Evolutionary conservation across 2,797 vertebrate genomes (phyloP), one percentile per base, ranked within the genome.

Genomic region (Hylomyscus alleni): DNA sequence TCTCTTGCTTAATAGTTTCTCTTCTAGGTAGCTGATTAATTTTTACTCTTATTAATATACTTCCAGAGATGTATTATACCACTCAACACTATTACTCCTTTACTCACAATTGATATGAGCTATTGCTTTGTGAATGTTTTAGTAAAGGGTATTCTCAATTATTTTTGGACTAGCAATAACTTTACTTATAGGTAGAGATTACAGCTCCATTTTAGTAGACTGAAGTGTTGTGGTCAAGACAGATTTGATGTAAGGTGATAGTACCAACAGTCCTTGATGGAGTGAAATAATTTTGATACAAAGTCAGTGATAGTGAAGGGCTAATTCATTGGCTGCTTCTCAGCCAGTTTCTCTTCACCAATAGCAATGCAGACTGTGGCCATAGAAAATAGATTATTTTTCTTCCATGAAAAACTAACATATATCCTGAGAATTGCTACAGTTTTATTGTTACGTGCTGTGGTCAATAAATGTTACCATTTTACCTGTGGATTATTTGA

Each of bases 121-220:
- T 75, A 3, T 1, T 75, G 17, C 85, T 34, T 81, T 81, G 50
- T 47, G 50, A 60, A 75, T 94, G 26, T 82, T 90, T 75, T 80
- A 29, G 19, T 69, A 4, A n/a, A 56, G 11, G 73, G 5, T 87
- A 9, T 86, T 95, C 93, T 84, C 81, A 40, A 0, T 83, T 86
- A 14, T 44, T 44, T 77, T 89, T 95, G 19, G 52, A 34, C 15
- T 80, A 62, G 67, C 34, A 72, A 24, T 91, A 92, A 60, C 52
- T 90, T 91, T 92, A 24, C 73, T 47, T 91, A 50, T 73, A 58
- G 8, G 56, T 95, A 40, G 89, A 65, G n/a, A 91, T n/a, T 83
- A 26, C 22, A 58, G 67, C 37, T 69, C 34, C 67, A 26, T 65
- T 75, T 69, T 47, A 81, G 13, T 72, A 54, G 87, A 50, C 84